These are phyloP conservation scores for Trissonchulus sp. DNA, from an alignment of 2,888 invertebrate genomes.

Conservation along the genomic window DNA sequence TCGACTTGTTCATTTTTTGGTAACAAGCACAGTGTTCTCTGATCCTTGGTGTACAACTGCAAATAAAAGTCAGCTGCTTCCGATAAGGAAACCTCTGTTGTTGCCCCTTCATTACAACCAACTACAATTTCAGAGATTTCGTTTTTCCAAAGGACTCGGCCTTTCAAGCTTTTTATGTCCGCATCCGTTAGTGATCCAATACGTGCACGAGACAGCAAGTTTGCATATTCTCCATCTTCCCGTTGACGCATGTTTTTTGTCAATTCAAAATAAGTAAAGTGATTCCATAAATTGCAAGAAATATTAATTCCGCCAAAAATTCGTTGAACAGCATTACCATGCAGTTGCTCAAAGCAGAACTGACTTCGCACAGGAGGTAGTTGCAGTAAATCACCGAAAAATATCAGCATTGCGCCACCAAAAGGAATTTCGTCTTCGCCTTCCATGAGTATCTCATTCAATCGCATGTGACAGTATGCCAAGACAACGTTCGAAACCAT, in stretches of 20 bases:
- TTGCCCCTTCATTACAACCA: background rate
- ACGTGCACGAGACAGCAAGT: background rate
- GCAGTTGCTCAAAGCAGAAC: background rate
- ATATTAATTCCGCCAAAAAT: background rate
- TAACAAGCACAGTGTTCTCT: background rate
- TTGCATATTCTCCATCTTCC: slow-evolving; percentile 3
- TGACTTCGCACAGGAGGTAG: background rate
- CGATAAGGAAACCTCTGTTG: background rate
- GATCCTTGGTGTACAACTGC: background rate
- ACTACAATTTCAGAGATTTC: background rate
- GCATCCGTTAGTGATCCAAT: slow-evolving; percentile 1
- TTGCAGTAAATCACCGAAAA: background rate
- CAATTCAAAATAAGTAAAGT: background rate
- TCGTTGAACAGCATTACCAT: background rate
- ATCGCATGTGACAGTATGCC: background rate
- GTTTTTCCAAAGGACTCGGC: background rate
- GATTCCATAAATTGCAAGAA: background rate
- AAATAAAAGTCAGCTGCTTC: background rate
- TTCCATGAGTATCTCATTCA: background rate
- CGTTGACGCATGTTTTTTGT: slow-evolving; percentile 7
- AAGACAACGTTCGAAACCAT: background rate
- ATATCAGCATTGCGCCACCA: background rate
- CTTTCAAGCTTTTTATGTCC: background rate
- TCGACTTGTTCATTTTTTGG: background rate
- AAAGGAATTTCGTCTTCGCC: background rate